Evolutionary conservation across 2,888 invertebrate species (phyloP).

Genomic region (Nipponacmea schrenckii): DNA sequence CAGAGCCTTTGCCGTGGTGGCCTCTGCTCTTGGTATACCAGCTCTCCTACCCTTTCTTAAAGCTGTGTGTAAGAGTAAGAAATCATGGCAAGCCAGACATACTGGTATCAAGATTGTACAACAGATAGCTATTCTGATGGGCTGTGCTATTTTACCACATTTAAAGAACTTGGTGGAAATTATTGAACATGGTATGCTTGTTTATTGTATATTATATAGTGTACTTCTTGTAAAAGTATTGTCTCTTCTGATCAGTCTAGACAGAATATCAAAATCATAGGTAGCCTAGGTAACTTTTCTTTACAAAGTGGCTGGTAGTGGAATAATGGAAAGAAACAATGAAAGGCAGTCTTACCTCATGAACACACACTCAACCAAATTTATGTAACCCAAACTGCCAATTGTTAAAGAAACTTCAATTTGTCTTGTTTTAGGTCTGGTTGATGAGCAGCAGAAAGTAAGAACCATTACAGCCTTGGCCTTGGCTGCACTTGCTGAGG

Average conservation of each 20-base stretch:
- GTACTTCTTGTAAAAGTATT: not conserved
- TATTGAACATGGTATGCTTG: conserved; percentile 89
- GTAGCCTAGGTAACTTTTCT: not conserved
- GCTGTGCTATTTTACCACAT: conserved; percentile 98
- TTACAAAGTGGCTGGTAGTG: too few species aligned
- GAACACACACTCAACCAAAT: too few species aligned
- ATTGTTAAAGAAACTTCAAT: too few species aligned
- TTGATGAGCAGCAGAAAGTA: conserved; percentile 99
- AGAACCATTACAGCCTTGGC: conserved; percentile 98
- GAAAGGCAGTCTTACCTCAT: too few species aligned
- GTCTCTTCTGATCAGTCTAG: not conserved
- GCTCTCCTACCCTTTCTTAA: conserved; percentile 97
- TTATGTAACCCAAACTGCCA: too few species aligned
- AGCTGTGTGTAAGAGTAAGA: conserved; percentile 98
- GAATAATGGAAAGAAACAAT: too few species aligned
- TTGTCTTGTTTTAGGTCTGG: conserved; percentile 74
- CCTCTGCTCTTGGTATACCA: conserved; percentile 97
- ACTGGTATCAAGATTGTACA: conserved; percentile 99
- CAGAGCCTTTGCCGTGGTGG: conserved; percentile 99
- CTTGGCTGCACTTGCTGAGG: conserved; percentile 97
- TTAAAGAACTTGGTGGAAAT: conserved; percentile 97
- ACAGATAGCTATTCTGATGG: conserved; percentile 99
- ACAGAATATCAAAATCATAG: too few species aligned
- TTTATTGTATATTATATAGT: not conserved
- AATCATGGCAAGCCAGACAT: conserved; percentile 97